Evolutionary conservation across 2,888 invertebrate species (phyloP).

Genomic region (Pycnomerus fuliginosus): DNA sequence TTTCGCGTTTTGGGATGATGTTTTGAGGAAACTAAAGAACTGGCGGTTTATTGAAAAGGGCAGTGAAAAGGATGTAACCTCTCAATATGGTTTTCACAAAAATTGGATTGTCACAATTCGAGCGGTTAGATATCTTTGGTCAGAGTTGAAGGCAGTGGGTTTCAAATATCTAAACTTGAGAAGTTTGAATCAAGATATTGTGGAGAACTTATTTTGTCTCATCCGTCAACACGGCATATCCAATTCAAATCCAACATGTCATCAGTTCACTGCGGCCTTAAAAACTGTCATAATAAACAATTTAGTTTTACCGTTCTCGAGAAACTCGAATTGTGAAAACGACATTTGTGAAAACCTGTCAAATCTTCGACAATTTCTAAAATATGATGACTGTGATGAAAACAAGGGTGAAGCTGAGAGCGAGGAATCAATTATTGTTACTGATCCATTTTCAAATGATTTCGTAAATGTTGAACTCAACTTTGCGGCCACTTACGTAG

Average conservation of each 20-base stretch:
- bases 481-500: constrained; percentile 3
- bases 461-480: background rate
- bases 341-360: constrained; percentile 1
- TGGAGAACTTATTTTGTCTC: constrained; percentile 5
- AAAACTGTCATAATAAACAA: constrained; percentile 8
- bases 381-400: background rate
- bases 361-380: constrained; percentile 2
- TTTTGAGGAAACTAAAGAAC: no score
- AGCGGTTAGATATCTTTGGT: background rate
- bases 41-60: no score
- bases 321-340: constrained; percentile 2
- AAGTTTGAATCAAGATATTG: constrained; percentile 1
- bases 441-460: background rate
- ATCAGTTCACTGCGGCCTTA: constrained; percentile 10
- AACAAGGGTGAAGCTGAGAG: no score
- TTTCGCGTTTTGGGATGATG: no score
- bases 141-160: background rate
- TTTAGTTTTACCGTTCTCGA: constrained; percentile 2
- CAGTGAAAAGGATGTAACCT: no score
- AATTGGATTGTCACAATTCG: no score
- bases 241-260: constrained; percentile 3
- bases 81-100: no score
- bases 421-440: background rate
- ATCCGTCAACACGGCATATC: constrained; percentile 6
- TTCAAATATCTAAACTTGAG: constrained; percentile 1